These are phyloP conservation scores for Sigmodon hispidus DNA, from an alignment of 2,113 vertebrate genomes.

Conservation along the genomic window DNA sequence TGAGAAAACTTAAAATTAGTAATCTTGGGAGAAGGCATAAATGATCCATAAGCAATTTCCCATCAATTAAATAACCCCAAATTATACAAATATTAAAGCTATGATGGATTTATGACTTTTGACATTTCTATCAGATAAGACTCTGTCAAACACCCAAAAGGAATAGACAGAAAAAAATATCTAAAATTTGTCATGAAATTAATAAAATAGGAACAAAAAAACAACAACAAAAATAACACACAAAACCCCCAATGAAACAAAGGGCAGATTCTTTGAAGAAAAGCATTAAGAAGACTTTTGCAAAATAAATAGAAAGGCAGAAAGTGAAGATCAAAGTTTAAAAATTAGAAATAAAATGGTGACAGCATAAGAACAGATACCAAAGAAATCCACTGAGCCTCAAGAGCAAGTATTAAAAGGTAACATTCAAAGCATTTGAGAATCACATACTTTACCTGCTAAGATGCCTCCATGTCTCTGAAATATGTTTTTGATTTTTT, in stretches of 20 bases:
- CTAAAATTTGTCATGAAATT: neutral
- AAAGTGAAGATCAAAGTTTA: neutral
- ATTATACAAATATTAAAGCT: neutral
- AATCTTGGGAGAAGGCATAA: neutral
- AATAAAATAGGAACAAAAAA: neutral
- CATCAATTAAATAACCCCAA: neutral
- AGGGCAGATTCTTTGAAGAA: neutral
- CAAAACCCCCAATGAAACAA: neutral
- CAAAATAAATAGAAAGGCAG: neutral
- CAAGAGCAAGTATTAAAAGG: neutral
- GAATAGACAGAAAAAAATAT: neutral
- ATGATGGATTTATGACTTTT: neutral
- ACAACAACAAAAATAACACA: neutral
- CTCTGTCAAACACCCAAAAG: neutral
- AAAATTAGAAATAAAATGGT: neutral
- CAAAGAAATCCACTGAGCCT: neutral
- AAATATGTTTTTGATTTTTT: neutral
- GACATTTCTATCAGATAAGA: neutral
- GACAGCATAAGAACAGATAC: neutral
- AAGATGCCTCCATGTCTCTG: neutral
- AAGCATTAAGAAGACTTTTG: neutral
- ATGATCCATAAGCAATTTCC: neutral
- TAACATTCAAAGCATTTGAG: neutral
- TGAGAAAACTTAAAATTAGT: neutral
- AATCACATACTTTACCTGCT: neutral